A percentile compares a stretch with the other conserved stretches of the same genome.
Conservation (phyloP, 2,797 vertebrate species). For the Poecilia gillii region DNA sequence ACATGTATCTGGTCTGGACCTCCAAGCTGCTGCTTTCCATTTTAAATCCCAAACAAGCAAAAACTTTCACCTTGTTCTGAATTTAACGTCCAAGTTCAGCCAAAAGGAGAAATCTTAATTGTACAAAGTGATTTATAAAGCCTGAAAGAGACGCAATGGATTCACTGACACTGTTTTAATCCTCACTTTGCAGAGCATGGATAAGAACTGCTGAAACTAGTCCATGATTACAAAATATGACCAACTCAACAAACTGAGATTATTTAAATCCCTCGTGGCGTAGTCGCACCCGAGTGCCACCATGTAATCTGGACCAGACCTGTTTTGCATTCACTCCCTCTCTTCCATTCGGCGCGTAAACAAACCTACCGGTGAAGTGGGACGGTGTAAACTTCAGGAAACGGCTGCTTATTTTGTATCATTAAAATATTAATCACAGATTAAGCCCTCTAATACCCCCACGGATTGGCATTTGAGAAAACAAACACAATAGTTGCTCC, state of each 20-base stretch:
- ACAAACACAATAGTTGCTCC: conserved; percentile 79
- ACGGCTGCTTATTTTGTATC: conserved; percentile 74
- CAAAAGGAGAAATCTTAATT: background rate
- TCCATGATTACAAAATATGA: conserved; percentile 79
- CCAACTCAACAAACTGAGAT: conserved; percentile 75
- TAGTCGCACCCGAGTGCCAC: conserved; percentile 70
- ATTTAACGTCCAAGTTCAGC: background rate
- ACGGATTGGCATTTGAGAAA: conserved; percentile 81
- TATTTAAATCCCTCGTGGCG: conserved; percentile 77
- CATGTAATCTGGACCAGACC: conserved; percentile 71
- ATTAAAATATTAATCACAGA: conserved; percentile 86
- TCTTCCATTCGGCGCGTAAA: conserved; percentile 65
- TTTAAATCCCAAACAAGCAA: background rate
- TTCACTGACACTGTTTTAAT: conserved; percentile 60
- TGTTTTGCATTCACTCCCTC: conserved; percentile 61
- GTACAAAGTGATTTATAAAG: conserved; percentile 31
- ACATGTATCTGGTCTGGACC: background rate
- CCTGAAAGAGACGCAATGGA: conserved; percentile 37
- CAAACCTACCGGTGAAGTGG: conserved; percentile 66
- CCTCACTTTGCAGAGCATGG: conserved; percentile 48
- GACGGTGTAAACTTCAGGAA: conserved; percentile 70
- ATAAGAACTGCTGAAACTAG: conserved; percentile 69
- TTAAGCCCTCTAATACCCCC: conserved; percentile 81
- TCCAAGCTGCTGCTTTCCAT: background rate
- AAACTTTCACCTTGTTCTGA: background rate